These are phyloP conservation scores for Nerophis ophidion DNA, from an alignment of 2,113 vertebrate genomes.

Conservation along the genomic window DNA sequence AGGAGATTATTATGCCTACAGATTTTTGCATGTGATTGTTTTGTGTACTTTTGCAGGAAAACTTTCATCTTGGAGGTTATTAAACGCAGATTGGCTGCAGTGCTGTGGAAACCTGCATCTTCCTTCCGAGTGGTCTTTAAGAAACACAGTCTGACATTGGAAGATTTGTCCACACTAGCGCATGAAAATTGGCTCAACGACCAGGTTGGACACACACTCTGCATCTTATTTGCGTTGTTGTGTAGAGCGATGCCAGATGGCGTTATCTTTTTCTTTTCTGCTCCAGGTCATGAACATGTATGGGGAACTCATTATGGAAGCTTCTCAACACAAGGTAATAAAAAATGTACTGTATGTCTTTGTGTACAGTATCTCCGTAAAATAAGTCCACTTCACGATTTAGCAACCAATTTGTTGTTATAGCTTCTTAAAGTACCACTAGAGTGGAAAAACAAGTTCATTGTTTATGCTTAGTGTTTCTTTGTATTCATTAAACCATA, in stretches of 20 bases:
- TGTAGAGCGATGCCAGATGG: not conserved
- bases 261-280: constrained; percentile 3
- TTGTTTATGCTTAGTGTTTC: too few relatives aligned
- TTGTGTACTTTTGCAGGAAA: constrained; percentile 61
- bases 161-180: constrained; percentile 87
- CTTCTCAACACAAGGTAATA: constrained; percentile 84
- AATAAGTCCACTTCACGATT: too few relatives aligned
- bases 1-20: not conserved
- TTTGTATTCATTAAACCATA: too few relatives aligned
- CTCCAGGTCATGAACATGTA: constrained; percentile 97
- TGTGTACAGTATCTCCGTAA: too few relatives aligned
- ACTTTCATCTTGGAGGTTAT: constrained; percentile 79
- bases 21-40: not conserved
- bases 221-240: not conserved
- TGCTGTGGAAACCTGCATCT: constrained; percentile 69
- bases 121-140: constrained; percentile 88
- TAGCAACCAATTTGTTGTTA: too few relatives aligned
- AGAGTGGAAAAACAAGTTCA: too few relatives aligned
- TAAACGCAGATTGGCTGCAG: constrained; percentile 73
- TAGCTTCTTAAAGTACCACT: too few relatives aligned
- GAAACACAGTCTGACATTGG: constrained; percentile 91
- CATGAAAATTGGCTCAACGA: constrained; percentile 97
- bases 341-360: too few relatives aligned
- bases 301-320: constrained; percentile 93
- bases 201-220: constrained; percentile 71